Percentiles rank a stretch among this genome's conserved stretches.
Conservation (phyloP, 2,113 vertebrate genomes). For the Ibidorhyncha struthersii region DNA sequence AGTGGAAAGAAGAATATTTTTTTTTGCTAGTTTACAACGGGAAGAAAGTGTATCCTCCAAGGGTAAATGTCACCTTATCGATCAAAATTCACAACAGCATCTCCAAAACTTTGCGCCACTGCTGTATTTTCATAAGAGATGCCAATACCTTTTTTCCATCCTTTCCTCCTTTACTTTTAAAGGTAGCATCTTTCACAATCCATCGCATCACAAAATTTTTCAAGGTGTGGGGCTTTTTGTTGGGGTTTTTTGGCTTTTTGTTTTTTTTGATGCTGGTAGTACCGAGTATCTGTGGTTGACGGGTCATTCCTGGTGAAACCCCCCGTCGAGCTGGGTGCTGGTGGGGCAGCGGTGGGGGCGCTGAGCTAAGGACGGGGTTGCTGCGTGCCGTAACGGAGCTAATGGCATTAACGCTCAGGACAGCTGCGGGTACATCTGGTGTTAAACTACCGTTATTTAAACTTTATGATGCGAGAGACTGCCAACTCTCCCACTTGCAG, state of each 20-base stretch:
- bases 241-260: fast-evolving
- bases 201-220: background rate
- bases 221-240: background rate
- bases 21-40: background rate
- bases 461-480: conserved; percentile 83
- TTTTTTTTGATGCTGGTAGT: background rate
- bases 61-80: background rate
- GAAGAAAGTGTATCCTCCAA: background rate
- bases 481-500: conserved; percentile 66
- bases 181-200: background rate
- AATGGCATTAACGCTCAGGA: conserved; percentile 75
- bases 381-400: conserved; percentile 80
- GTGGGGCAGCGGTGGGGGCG: conserved; percentile 22
- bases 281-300: background rate
- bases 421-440: conserved; percentile 75
- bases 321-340: background rate
- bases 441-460: conserved; percentile 82
- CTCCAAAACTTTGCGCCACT: background rate
- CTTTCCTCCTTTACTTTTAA: background rate
- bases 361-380: background rate
- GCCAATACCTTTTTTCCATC: background rate
- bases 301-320: background rate
- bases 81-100: background rate
- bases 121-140: background rate
- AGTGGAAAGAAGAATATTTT: background rate